A percentile compares a stretch with the other conserved stretches of the same genome.
Evolutionary conservation across 2,113 vertebrate genomes (phyloP).

Genomic region (Oryzias javanicus): DNA sequence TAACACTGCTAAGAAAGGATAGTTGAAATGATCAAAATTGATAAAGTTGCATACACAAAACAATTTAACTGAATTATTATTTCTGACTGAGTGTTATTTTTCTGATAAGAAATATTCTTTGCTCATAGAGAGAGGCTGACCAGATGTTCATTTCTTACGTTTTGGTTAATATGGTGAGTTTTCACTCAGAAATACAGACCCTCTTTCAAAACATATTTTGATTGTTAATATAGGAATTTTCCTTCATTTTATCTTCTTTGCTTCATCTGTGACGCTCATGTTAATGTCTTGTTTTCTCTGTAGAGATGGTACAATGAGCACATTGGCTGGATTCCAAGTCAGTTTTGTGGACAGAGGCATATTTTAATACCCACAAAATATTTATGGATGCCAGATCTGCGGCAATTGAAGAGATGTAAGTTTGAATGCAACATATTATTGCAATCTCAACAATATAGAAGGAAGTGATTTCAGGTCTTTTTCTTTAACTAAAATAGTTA

Average conservation of each 20-base stretch:
- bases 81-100: too few relatives aligned
- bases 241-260: not conserved
- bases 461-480: too few relatives aligned
- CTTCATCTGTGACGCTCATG: not conserved
- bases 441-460: not conserved
- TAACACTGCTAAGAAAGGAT: too few relatives aligned
- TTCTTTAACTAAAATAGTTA: not conserved
- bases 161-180: conserved; percentile 45
- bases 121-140: conserved; percentile 38
- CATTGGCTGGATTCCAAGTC: conserved; percentile 31
- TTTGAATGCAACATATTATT: not conserved
- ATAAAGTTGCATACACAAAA: too few relatives aligned
- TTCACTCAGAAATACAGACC: not conserved
- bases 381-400: conserved; percentile 58
- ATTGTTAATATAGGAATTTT: not conserved
- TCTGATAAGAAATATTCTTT: not conserved
- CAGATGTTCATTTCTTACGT: conserved; percentile 48
- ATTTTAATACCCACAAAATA: conserved; percentile 32
- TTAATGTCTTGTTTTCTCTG: not conserved
- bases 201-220: not conserved
- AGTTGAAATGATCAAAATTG: too few relatives aligned
- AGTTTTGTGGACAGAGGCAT: conserved; percentile 29
- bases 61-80: too few relatives aligned
- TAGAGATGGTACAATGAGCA: conserved; percentile 38
- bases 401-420: conserved; percentile 54